Conservation (phyloP, 2,888 invertebrate species). For the Drosophila helvetica region DNA sequence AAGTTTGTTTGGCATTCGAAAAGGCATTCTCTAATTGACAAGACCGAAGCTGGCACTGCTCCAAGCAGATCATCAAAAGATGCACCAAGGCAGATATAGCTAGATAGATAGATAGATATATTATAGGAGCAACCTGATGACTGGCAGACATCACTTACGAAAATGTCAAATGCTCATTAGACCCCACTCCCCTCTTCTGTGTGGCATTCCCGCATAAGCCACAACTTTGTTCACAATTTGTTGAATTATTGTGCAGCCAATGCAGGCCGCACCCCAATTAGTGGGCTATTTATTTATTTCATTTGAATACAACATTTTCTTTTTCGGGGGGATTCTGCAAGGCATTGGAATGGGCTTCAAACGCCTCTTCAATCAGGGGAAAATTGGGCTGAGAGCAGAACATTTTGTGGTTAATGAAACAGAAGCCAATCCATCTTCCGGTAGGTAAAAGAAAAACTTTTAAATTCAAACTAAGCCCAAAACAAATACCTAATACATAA, state of each 20-base stretch:
- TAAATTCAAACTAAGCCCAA: background rate
- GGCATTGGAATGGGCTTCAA: background rate
- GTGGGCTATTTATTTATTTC: slow-evolving; percentile 53
- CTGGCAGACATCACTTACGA: slow-evolving; percentile 40
- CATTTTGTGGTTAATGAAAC: too few species aligned
- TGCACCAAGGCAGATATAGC: slow-evolving; percentile 32
- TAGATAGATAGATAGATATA: background rate
- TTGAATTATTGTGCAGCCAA: slow-evolving; percentile 53
- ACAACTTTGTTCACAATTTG: slow-evolving; percentile 69
- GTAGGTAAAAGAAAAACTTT: too few species aligned
- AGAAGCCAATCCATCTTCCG: background rate
- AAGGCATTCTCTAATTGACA: slow-evolving; percentile 69
- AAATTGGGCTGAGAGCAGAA: background rate
- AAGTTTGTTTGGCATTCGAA: slow-evolving; percentile 60
- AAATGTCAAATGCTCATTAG: slow-evolving; percentile 79
- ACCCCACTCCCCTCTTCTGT: background rate
- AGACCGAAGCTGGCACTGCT: slow-evolving; percentile 74
- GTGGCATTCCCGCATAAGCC: background rate
- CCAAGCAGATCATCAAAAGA: slow-evolving; percentile 78
- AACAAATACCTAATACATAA: slow-evolving; percentile 13
- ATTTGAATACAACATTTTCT: slow-evolving; percentile 15
- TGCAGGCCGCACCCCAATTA: slow-evolving; percentile 66
- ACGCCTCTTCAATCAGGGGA: background rate
- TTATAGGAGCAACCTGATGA: slow-evolving; percentile 28
- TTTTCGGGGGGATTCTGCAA: background rate